These are phyloP conservation scores for Percopsis omiscomaycus DNA, from an alignment of 2,797 vertebrate species.

Conservation along the genomic window DNA sequence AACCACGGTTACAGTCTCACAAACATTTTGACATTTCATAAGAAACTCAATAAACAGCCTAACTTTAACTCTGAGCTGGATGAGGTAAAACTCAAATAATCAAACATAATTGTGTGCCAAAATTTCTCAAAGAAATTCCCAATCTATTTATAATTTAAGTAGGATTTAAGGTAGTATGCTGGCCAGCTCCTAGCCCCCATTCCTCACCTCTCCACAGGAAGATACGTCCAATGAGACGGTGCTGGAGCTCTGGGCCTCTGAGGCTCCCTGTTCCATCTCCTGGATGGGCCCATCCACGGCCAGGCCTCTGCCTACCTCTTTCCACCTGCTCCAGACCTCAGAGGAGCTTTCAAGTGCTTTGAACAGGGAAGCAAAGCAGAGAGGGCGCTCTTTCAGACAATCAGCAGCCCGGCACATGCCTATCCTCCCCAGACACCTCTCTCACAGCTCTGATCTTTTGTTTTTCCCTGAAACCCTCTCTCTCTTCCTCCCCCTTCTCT, in stretches of 20 bases:
- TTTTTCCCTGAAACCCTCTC: slow-evolving; percentile 69
- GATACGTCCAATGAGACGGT: slow-evolving; percentile 65
- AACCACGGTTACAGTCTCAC: too few relatives aligned
- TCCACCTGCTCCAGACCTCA: slow-evolving; percentile 84
- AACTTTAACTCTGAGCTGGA: too few relatives aligned
- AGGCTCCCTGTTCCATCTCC: slow-evolving; percentile 66
- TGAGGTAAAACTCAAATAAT: too few relatives aligned
- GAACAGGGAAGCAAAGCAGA: slow-evolving; percentile 77
- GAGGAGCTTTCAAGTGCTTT: slow-evolving; percentile 91
- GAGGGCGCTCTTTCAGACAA: slow-evolving; percentile 79
- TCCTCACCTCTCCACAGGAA: slow-evolving; percentile 58
- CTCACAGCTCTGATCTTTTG: slow-evolving; percentile 71
- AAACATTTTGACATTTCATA: too few relatives aligned
- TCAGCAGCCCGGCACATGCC: slow-evolving; percentile 77
- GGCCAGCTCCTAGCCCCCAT: slow-evolving; percentile 42
- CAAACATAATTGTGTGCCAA: too few relatives aligned
- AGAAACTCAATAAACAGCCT: too few relatives aligned
- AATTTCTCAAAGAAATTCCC: too few relatives aligned
- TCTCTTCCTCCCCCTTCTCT: slow-evolving; percentile 57
- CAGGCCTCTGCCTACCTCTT: slow-evolving; percentile 36
- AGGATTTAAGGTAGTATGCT: slow-evolving; percentile 58
- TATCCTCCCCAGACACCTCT: slow-evolving; percentile 76
- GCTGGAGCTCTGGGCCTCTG: slow-evolving; percentile 67
- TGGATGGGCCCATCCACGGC: slow-evolving; percentile 50
- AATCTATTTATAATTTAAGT: slow-evolving; percentile 26